Evolutionary conservation across 2,888 invertebrate species (phyloP), one percentile per base, ranked within the genome.

Genomic region (Napeogenes sylphis): DNA sequence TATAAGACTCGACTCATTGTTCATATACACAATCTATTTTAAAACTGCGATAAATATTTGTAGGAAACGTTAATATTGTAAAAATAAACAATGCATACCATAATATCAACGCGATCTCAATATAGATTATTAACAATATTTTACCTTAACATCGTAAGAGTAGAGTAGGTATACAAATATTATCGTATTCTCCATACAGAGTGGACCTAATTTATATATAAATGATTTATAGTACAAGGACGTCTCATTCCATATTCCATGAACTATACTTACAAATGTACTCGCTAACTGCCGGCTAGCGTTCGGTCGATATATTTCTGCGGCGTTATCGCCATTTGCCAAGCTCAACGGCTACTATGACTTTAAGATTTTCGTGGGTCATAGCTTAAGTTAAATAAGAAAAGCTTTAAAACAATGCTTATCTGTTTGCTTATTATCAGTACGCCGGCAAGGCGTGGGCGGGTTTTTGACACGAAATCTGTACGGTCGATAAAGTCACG

Each of bases 301-400:
- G 54, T 74, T 82, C 81, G 89, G 87, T 89, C 90, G 90, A 90
- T 89, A 90, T 83, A 83, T 83, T 87, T 87, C 85, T 85, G 87
- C 87, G 83, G 83, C 83, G 76, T 82, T 83, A 81, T 83, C 79
- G 82, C 81, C 81, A 81, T 83, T 82, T 76, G 74, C 73, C 71
- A 72, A 68, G 77, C 76, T 73, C 75, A 75, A 74, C 73, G 68
- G 63, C 35, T 30, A 38, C 33, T 54, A 68, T 67, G 65, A 60
- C 67, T 51, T 51, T 51, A 6, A 30, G 21, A 45, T 59, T 54
- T 58, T 45, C 35, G 47, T 30, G 35, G 54, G n/a, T 35, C 14
- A 3, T 33, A n/a, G 30, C n/a, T 35, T 35, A 6, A 35, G 35
- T 35, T 5, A 42, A 42, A 10, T 2, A 2, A 42, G n/a, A n/a